phyloP scores from a whole-genome alignment of 2,888 invertebrate species.

The Drosophila anceps region DNA sequence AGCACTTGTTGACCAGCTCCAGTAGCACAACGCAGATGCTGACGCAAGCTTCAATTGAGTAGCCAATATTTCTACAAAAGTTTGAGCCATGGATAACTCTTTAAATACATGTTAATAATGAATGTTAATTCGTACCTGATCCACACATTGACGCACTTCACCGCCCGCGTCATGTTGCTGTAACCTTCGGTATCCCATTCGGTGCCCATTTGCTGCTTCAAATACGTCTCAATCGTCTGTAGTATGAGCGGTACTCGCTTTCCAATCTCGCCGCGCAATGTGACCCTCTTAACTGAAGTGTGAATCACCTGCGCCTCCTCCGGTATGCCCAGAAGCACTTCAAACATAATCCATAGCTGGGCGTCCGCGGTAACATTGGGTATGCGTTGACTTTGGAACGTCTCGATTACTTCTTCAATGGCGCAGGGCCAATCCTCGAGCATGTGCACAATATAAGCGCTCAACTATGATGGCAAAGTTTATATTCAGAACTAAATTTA shows the following conservation, averaged over 20 bases:
- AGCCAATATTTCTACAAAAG: conserved; percentile 79
- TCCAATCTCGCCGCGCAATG: conserved; percentile 82
- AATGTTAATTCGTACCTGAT: conserved; percentile 85
- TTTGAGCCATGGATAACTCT: not conserved
- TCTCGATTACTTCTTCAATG: conserved; percentile 90
- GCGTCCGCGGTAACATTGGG: conserved; percentile 88
- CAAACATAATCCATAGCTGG: conserved; percentile 90
- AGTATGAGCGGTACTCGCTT: conserved; percentile 83
- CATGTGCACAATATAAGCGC: conserved; percentile 92
- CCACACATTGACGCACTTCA: conserved; percentile 88
- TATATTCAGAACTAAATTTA: not conserved
- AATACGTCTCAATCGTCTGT: conserved; percentile 82
- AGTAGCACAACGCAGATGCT: conserved; percentile 84
- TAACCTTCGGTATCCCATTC: conserved; percentile 85
- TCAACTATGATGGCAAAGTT: conserved; percentile 87
- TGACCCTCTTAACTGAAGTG: conserved; percentile 83
- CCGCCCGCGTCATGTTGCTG: conserved; percentile 86
- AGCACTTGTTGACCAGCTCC: conserved; percentile 85
- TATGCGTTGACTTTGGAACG: conserved; percentile 87
- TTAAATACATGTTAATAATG: not conserved
- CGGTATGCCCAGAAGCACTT: conserved; percentile 94
- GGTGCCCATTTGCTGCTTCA: conserved; percentile 79
- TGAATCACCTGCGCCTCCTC: conserved; percentile 88
- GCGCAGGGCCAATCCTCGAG: conserved; percentile 87
- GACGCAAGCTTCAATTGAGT: conserved; percentile 84